Conservation (phyloP, 2,797 vertebrate species). For the Botia kubotai region DNA sequence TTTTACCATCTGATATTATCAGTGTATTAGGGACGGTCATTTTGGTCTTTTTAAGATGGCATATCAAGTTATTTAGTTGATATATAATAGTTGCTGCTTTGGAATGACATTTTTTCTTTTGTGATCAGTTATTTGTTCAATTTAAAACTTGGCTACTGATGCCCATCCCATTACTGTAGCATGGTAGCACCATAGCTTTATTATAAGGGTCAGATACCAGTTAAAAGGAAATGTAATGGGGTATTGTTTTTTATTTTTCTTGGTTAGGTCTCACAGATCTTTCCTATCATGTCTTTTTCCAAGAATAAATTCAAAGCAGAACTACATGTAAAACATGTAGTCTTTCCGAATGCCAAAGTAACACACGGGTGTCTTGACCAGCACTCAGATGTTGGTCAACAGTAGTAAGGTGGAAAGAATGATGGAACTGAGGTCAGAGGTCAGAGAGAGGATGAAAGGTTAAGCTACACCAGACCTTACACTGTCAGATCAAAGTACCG, state of each 20-base stretch:
- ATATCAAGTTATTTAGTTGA: too few relatives aligned
- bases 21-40: too few relatives aligned
- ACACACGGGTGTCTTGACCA: constrained; percentile 12
- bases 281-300: not conserved
- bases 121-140: too few relatives aligned
- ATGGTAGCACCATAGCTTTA: too few relatives aligned
- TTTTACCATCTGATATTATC: too few relatives aligned
- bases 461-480: constrained; percentile 38
- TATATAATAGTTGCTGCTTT: too few relatives aligned
- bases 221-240: too few relatives aligned
- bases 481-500: constrained; percentile 34
- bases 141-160: too few relatives aligned
- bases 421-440: constrained; percentile 12
- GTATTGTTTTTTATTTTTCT: not conserved
- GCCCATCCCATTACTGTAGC: too few relatives aligned
- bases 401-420: constrained; percentile 5
- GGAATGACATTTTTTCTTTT: too few relatives aligned
- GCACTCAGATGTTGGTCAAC: constrained; percentile 19
- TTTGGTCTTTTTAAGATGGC: too few relatives aligned
- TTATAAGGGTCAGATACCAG: too few relatives aligned
- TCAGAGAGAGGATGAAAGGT: constrained; percentile 25
- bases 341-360: not conserved
- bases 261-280: not conserved
- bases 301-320: not conserved
- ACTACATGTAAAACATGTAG: not conserved